A percentile compares a stretch with the other conserved stretches of the same genome.
Conservation (phyloP, 2,797 vertebrate genomes). For the Coendou prehensilis region DNA sequence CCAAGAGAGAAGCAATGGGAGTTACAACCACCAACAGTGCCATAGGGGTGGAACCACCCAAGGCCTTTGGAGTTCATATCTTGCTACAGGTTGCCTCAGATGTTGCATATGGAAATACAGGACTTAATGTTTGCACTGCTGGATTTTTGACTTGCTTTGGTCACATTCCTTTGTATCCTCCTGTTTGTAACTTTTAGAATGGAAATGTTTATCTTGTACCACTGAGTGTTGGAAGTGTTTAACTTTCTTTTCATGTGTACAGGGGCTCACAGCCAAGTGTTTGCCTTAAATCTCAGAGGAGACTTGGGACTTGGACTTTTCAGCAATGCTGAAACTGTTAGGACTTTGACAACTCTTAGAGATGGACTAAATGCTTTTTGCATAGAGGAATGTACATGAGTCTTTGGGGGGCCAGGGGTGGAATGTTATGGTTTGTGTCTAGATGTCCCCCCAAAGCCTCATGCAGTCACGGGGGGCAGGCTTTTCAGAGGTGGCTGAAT, state of each 20-base stretch:
- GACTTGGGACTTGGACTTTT: neutral
- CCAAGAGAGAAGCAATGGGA: neutral
- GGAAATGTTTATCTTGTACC: neutral
- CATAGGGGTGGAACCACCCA: neutral
- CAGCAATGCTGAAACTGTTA: neutral
- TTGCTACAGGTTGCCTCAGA: neutral
- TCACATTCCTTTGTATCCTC: neutral
- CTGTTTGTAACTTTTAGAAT: neutral
- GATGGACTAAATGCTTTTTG: neutral
- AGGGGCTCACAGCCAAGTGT: neutral
- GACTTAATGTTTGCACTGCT: neutral
- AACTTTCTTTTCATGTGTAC: neutral
- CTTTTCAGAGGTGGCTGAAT: neutral
- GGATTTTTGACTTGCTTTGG: neutral
- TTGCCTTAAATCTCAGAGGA: neutral
- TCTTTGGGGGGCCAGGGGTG: neutral
- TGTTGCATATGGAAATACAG: neutral
- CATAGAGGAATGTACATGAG: neutral
- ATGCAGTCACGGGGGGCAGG: neutral
- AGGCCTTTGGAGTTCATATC: neutral
- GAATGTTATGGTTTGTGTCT: too few relatives aligned
- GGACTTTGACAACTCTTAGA: neutral
- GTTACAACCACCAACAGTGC: neutral
- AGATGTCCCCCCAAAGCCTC: too few relatives aligned
- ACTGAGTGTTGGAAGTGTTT: neutral